phyloP scores from a whole-genome alignment of 2,888 invertebrate species.

The Tachina lurida region DNA sequence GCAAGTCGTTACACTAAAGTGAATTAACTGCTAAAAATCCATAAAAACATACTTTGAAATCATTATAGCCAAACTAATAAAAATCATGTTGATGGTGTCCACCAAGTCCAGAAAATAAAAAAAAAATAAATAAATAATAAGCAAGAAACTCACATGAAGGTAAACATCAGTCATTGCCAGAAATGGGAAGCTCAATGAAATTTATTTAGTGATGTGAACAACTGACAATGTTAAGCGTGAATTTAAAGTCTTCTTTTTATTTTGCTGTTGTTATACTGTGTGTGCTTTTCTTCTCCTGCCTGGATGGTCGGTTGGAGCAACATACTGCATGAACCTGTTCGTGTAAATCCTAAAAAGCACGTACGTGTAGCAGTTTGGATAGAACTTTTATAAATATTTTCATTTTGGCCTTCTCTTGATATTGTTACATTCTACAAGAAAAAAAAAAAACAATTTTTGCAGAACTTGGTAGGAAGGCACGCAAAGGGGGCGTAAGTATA shows the following conservation, averaged over 20 bases:
- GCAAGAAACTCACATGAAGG: conserved; percentile 20
- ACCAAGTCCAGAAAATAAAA: neutral
- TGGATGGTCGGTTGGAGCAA: conserved; percentile 68
- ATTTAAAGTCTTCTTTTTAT: conserved; percentile 73
- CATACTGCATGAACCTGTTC: conserved; percentile 64
- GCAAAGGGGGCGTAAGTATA: neutral
- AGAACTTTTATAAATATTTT: conserved; percentile 43
- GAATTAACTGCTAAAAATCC: neutral
- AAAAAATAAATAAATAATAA: neutral
- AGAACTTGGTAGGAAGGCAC: neutral
- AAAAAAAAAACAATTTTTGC: conserved; percentile 6
- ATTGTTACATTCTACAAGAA: conserved; percentile 46
- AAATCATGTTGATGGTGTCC: conserved; percentile 36
- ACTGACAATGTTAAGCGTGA: conserved; percentile 78
- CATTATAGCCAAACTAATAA: neutral
- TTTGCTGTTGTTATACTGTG: neutral
- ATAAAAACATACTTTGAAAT: neutral
- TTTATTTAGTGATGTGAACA: conserved; percentile 81
- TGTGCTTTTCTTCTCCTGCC: conserved; percentile 28
- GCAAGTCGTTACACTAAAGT: neutral
- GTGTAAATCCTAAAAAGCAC: conserved; percentile 70
- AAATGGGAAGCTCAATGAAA: conserved; percentile 78
- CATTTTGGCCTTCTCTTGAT: conserved; percentile 35
- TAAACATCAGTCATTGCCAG: conserved; percentile 65
- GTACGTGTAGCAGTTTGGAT: conserved; percentile 56